Evolutionary conservation across 2,113 vertebrate species (phyloP), one percentile per base, ranked within the genome.

Genomic region (Gobio gobio): DNA sequence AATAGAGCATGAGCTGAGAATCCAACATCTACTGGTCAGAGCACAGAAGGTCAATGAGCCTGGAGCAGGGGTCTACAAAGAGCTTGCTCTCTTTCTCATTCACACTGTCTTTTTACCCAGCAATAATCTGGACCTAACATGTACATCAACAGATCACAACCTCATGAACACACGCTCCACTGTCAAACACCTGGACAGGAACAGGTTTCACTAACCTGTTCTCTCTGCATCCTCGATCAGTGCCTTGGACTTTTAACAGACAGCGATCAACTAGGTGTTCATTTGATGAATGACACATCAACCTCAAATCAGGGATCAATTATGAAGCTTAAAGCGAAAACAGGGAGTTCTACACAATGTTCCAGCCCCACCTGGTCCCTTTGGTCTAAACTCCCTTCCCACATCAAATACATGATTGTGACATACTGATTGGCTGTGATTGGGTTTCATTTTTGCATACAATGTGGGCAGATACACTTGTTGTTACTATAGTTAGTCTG

Each of bases 251-350:
- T 79, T 88, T 79, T 84, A 83, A 73, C 80, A 79, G 84, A 83
- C 83, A 88, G 61, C 56, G 64, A 83, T 78, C n/a, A 66, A 45
- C 74, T 77, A 64, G 64, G 45, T 85, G 83, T 83, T 83, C 79
- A 36, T 78, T 83, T 83, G 79, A 75, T 64, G 79, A 85, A 85
- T 33, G 82, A 78, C 58, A 66, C 74, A 83, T 83, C 29, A 43
- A 16, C 12, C 76, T 51, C 72, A 64, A 85, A 75, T 85, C 64
- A 54, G 33, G 33, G 81, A 83, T 85, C 80, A 79, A 85, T 78
- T 66, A 79, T 29, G 56, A 45, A 24, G 66, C 75, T 78, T 59
- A 33, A 88, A 83, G 51, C 49, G 72, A 58, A 45, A 26, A 84
- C 33, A 24, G 64, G 3, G 18, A 40, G 26, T 10, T 47, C 45